Base-by-base conservation (phyloP, 2,888 invertebrate genomes). In the Nomada fabriciana region DNA sequence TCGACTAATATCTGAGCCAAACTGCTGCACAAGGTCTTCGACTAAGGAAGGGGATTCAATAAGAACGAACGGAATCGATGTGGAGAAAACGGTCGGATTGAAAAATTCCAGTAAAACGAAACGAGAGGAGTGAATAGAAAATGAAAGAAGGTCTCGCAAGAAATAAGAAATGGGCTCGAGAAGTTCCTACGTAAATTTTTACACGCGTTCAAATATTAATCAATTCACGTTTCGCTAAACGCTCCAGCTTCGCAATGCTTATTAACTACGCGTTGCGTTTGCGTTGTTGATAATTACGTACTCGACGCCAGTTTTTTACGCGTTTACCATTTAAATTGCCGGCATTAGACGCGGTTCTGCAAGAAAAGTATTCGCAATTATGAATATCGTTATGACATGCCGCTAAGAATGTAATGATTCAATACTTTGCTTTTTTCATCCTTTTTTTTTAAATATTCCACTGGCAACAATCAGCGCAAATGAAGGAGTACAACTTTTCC, bases 1-100 rank as follows among this genome's bases (percentile, higher is more conserved):
- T 90, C 57, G 67, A 25, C 69, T 67, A 78, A 85, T 81, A 80
- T 80, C 76, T 20, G 84, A 81, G 55, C 77, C 67, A 59, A 53
- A 59, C 61, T 52, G 42, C 18, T 23, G 52, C 61, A 15, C 57
- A 13, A 57, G 47, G 18, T 13, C 5, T 5, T 15, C 9, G 47
- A 42, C 60, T 9, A 15, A 42, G 42, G 53, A 63, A 52, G 59
- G 42, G 65, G 73, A 53, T 68, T 75, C 64, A 76, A 70, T 59
- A 65, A 69, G 74, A 52, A 11, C 23, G 20, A 20, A n/a, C 9
- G 23, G 11, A 52, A n/a, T 52, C 55, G 53, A 69, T 36, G n/a
- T 7, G 15, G 13, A 65, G n/a, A 25, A 59, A 57, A 11, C n/a
- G 23, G 2, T 55, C 11, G n/a, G n/a, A 10, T 20, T 23, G 23